Conservation (phyloP, 64 coral and sea anemone species). For the Orbicella faveolata region DNA sequence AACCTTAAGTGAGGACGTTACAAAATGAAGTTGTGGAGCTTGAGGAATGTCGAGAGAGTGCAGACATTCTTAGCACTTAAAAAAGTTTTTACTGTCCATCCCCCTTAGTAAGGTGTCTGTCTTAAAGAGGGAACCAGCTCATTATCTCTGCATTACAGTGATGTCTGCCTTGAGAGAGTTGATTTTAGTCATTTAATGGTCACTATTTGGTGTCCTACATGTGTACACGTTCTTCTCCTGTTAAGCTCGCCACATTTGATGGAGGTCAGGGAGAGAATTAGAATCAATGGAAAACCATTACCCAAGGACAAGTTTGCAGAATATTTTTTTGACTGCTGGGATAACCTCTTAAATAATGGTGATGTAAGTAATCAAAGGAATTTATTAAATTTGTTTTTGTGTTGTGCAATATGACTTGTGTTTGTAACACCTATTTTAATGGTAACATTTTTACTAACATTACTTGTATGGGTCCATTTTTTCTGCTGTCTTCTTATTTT, state of each 20-base stretch:
- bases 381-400: not conserved
- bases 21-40: too few relatives aligned
- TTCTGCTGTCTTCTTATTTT: too few relatives aligned
- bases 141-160: not conserved
- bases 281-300: constrained; percentile 83
- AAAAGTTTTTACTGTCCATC: not conserved
- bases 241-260: constrained; percentile 96
- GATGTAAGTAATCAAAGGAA: constrained; percentile 40
- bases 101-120: too few relatives aligned
- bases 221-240: not conserved
- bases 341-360: constrained; percentile 83
- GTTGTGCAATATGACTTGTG: not conserved
- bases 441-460: too few relatives aligned
- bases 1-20: too few relatives aligned
- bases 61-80: not conserved
- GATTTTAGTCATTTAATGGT: too few relatives aligned
- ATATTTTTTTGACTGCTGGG: constrained; percentile 98
- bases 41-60: too few relatives aligned
- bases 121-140: too few relatives aligned
- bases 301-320: constrained; percentile 89
- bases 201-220: too few relatives aligned
- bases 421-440: too few relatives aligned
- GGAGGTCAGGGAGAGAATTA: constrained; percentile 94
- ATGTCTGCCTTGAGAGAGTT: too few relatives aligned
- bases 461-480: too few relatives aligned